phyloP scores from a whole-genome alignment of 2,797 vertebrate genomes.

The Typhlichthys subterraneus region DNA sequence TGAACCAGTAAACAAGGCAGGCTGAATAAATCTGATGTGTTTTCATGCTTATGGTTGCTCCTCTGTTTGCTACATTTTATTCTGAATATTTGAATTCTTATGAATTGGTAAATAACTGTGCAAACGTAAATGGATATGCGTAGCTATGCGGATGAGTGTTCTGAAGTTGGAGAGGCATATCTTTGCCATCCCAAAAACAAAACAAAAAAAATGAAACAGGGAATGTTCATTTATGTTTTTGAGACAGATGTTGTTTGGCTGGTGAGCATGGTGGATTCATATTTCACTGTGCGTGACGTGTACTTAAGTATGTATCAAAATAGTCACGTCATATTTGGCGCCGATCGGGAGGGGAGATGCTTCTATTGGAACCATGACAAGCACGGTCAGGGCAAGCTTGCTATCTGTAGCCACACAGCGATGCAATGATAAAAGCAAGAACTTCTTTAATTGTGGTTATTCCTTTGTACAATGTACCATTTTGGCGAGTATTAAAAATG shows the following conservation, averaged over 20 bases:
- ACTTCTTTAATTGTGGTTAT: slow-evolving; percentile 28
- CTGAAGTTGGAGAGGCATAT: slow-evolving; percentile 57
- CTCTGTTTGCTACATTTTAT: slow-evolving; percentile 83
- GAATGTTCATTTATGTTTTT: slow-evolving; percentile 64
- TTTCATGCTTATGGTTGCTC: slow-evolving; percentile 82
- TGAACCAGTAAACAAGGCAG: slow-evolving; percentile 86
- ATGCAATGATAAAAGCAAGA: slow-evolving; percentile 48
- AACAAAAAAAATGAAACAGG: slow-evolving; percentile 23
- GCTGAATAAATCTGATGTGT: slow-evolving; percentile 85
- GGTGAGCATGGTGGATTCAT: slow-evolving; percentile 67
- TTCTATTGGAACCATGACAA: slow-evolving; percentile 60
- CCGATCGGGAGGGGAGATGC: slow-evolving; percentile 58
- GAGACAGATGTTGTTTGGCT: slow-evolving; percentile 73
- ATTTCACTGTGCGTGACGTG: slow-evolving; percentile 75
- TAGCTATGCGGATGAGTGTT: slow-evolving; percentile 51
- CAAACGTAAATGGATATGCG: slow-evolving; percentile 39
- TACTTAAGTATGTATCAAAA: slow-evolving; percentile 77
- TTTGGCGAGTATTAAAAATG: neutral
- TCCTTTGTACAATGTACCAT: neutral
- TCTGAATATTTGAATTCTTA: slow-evolving; percentile 83
- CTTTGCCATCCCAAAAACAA: slow-evolving; percentile 40
- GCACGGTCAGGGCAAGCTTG: slow-evolving; percentile 52
- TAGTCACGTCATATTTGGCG: slow-evolving; percentile 62
- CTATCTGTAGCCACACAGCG: slow-evolving; percentile 44
- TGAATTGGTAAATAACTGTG: slow-evolving; percentile 81